Evolutionary conservation across 2,797 vertebrate genomes (phyloP), one percentile per base, ranked within the genome.

Genomic region (Muraenolepis orangiensis): DNA sequence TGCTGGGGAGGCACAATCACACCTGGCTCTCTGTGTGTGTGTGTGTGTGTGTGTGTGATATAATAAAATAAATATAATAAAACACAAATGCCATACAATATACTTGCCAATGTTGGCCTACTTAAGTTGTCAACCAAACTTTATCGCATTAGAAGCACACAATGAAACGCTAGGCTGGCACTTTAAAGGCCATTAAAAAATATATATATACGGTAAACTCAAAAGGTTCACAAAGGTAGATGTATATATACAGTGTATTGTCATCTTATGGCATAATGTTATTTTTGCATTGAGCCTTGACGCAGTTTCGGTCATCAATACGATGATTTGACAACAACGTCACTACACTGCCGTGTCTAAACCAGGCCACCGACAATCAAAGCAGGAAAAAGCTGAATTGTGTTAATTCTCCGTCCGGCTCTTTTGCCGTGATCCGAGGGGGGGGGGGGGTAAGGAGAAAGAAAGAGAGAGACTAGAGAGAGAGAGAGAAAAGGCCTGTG

Each of bases 401-500:
- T 29, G 11, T 66, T 66, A 11, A 28, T 26, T 29, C 28, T 29
- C 28, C 12, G 26, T 26, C 28, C 12, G 12, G 23, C 14, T 14
- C 64, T 29, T 14, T 66, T 26, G 13, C 12, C 26, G 23, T 28
- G 64, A 66, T 66, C 64, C 0, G 7, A 14, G 61, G 11, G 42
- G 6, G 32, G 18, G 5, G 66, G 69, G 3, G 28, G 14, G n/a
- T n/a, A 70, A 13, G 20, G 29, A 46, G 4, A 69, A 34, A 40
- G 38, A 72, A 40, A 38, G 36, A 38, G 36, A 38, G 36, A 74
- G 4, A n/a, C n/a, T n/a, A n/a, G n/a, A 68, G 32, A 51, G n/a
- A 16, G 64, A 16, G 30, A 71, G 66, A 70, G 68, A 42, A 69
- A 71, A 51, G 71, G 67, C 71, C 40, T 74, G 5, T 30, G 23